These are phyloP conservation scores for Drosophila monieri DNA, from an alignment of 2,888 invertebrate genomes.

Conservation along the genomic window DNA sequence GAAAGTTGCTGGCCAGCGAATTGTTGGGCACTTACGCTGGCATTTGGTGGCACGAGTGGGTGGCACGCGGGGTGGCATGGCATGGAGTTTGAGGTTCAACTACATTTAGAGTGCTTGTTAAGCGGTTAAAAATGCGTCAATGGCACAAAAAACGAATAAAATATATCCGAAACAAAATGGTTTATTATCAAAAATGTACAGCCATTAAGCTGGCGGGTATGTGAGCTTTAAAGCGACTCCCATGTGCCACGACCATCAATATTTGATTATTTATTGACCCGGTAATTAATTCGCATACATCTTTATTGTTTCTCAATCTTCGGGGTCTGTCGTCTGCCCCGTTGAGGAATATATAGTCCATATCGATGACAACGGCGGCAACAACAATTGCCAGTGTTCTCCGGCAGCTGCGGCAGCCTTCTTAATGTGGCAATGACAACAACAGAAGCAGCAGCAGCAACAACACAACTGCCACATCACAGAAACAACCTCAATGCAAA, in stretches of 20 bases:
- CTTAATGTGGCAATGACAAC: conserved; percentile 49
- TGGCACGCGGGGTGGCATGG: neutral
- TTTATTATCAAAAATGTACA: neutral
- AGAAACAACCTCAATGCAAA: conserved; percentile 14
- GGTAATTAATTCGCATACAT: conserved; percentile 23
- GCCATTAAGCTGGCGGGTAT: neutral
- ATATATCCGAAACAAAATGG: neutral
- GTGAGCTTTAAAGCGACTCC: neutral
- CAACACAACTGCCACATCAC: neutral
- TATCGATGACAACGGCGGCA: conserved; percentile 39
- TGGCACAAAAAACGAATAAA: conserved; percentile 18
- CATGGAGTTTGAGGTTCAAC: neutral
- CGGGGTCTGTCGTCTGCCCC: no score
- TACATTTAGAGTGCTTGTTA: conserved; percentile 31
- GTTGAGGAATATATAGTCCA: conserved; percentile 15
- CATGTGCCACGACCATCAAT: neutral
- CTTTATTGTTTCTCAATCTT: conserved; percentile 6
- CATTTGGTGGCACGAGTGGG: conserved; percentile 17
- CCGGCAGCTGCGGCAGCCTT: conserved; percentile 30
- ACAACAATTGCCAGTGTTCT: conserved; percentile 14
- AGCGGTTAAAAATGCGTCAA: conserved; percentile 26
- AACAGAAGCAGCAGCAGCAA: conserved; percentile 1
- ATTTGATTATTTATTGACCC: conserved; percentile 26
- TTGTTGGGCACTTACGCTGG: conserved; percentile 36
- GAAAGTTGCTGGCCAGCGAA: conserved; percentile 42